Conservation (phyloP, 2,888 invertebrate species). For the Eilema caniola region DNA sequence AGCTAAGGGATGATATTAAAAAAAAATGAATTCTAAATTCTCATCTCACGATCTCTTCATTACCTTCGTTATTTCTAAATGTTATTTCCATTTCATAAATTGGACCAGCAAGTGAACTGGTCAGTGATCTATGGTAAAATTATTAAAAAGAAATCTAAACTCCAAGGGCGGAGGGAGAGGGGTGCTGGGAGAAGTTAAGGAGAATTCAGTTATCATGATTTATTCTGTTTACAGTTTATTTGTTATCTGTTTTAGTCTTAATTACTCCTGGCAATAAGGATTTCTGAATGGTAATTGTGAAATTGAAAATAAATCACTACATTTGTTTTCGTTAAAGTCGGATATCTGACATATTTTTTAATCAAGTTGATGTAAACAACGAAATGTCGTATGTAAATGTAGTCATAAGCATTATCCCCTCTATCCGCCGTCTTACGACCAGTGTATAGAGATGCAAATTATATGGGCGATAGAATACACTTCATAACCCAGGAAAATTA, state of each 20-base stretch:
- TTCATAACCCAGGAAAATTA: background rate
- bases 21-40: too few relatives aligned
- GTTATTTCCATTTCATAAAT: conserved; percentile 29
- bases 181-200: background rate
- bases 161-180: conserved; percentile 16
- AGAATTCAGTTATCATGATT: conserved; percentile 49
- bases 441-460: background rate
- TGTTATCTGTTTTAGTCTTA: conserved; percentile 19
- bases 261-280: conserved; percentile 9
- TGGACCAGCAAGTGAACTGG: conserved; percentile 28
- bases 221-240: conserved; percentile 44
- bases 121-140: conserved; percentile 37
- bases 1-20: too few relatives aligned
- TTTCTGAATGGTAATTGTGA: background rate
- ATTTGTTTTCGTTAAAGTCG: background rate
- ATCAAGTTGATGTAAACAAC: background rate
- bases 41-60: too few relatives aligned
- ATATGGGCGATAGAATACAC: conserved; percentile 3
- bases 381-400: too few relatives aligned
- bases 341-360: background rate
- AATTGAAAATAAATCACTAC: background rate
- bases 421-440: background rate
- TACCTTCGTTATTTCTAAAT: background rate
- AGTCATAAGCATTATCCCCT: background rate
- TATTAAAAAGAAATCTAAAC: conserved; percentile 40